phyloP scores from a whole-genome alignment of 1,140 invertebrate species.

The Pseudoatta argentina region DNA sequence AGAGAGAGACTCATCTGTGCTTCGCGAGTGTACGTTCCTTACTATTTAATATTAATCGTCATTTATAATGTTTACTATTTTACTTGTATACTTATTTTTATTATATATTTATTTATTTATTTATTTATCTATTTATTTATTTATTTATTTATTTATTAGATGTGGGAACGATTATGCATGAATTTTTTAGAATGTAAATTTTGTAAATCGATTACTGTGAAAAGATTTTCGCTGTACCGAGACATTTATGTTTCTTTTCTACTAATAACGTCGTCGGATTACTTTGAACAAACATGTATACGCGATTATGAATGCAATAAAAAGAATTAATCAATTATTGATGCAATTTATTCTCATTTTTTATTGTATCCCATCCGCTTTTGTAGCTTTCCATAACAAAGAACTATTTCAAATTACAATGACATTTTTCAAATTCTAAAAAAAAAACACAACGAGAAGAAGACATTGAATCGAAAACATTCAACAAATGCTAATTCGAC shows the following conservation, averaged over 20 bases:
- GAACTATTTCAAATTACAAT: background rate
- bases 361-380: background rate
- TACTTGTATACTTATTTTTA: constrained; percentile 22
- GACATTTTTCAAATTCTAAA: too few relatives aligned
- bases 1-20: background rate
- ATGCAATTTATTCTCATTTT: constrained; percentile 5
- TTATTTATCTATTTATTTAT: constrained; percentile 51
- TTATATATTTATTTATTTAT: constrained; percentile 26
- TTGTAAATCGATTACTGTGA: background rate
- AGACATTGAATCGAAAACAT: too few relatives aligned
- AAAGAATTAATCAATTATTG: constrained; percentile 44
- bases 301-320: constrained; percentile 50
- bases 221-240: background rate
- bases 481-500: too few relatives aligned
- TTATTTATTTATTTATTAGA: constrained; percentile 43
- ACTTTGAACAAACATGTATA: constrained; percentile 43
- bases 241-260: background rate
- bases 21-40: constrained; percentile 34
- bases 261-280: constrained; percentile 31
- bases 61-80: constrained; percentile 28
- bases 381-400: background rate
- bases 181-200: background rate
- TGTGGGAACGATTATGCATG: background rate
- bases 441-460: too few relatives aligned
- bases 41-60: background rate